A percentile compares a stretch with the other conserved stretches of the same genome.
phyloP scores from a whole-genome alignment of 1,140 invertebrate species.

The Camponotus vicinus region DNA sequence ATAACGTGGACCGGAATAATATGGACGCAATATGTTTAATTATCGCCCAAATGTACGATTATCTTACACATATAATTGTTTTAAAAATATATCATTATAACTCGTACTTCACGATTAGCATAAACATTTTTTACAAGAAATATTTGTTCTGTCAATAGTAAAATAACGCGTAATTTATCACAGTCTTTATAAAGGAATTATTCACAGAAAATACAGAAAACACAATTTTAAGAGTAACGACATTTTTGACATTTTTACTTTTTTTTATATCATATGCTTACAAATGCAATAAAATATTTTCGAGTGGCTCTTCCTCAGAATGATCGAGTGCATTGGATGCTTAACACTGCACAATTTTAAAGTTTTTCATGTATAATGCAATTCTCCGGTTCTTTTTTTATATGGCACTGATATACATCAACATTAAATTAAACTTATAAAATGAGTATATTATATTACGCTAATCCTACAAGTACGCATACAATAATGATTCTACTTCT shows the following conservation, averaged over 20 bases:
- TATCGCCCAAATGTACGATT: slow-evolving; percentile 51
- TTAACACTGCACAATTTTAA: neutral
- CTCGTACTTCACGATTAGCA: slow-evolving; percentile 3
- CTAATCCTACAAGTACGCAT: slow-evolving; percentile 56
- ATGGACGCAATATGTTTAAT: slow-evolving; percentile 53
- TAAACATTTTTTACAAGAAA: slow-evolving; percentile 51
- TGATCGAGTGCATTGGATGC: neutral
- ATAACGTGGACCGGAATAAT: slow-evolving; percentile 43
- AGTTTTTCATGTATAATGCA: neutral
- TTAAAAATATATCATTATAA: slow-evolving; percentile 64
- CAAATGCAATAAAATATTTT: slow-evolving; percentile 40
- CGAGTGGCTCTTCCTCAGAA: neutral
- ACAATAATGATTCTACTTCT: slow-evolving; percentile 57
- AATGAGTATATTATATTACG: slow-evolving; percentile 57
- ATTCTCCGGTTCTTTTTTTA: neutral
- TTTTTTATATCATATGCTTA: slow-evolving; percentile 15
- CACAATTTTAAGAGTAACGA: slow-evolving; percentile 7
- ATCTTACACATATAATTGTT: slow-evolving; percentile 44
- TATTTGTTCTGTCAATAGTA: slow-evolving; percentile 54
- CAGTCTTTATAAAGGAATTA: slow-evolving; percentile 67
- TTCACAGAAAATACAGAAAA: slow-evolving; percentile 37
- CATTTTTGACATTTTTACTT: slow-evolving; percentile 13
- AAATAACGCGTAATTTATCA: slow-evolving; percentile 65
- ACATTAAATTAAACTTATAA: slow-evolving; percentile 48
- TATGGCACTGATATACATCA: slow-evolving; percentile 37